Base-by-base conservation (phyloP, 1,140 invertebrate species). In the Plodia interpunctella region DNA sequence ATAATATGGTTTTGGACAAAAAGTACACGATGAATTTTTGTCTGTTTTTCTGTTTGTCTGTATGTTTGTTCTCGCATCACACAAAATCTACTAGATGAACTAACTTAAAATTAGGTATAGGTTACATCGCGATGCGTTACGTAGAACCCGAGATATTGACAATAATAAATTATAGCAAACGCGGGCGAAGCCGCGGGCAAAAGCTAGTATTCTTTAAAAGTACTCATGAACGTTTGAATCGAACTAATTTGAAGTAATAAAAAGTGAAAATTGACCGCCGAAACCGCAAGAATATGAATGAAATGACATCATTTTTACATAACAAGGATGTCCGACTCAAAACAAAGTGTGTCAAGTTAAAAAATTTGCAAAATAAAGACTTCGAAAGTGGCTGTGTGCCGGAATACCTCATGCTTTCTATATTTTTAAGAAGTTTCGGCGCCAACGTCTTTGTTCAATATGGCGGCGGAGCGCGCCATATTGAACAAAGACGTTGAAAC, bases 361-460 rank as follows among this genome's bases (percentile, higher is more conserved):
- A 44, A 44, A 3, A 44, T 44, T 44, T 44, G 38, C 38, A 44
- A 44, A 44, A 44, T 44, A 44, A 44, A 44, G 38, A n/a, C 38
- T 4, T 44, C 1, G 38, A 44, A 44, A 44, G 38, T 44, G 38
- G 38, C 38, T 44, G 10, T 44, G 38, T 15, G 15, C 38, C 38
- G 38, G 38, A 44, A 44, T 15, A 44, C 38, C 38, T 44, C 38
- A 44, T 44, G 38, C 38, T 44, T 44, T 44, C 38, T 44, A 44
- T 44, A 44, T 0, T 44, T 44, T 44, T 15, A 44, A 44, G 15
- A 44, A 44, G 38, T 44, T 44, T 10, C 15, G 38, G 38, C 38
- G 30, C 30, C 30, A 32, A 32, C 30, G 30, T 32, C 30, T 32
- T 32, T 32, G 30, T 32, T 32, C 30, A 32, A 44, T 17, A 44